Base-by-base conservation (phyloP, 2,113 vertebrate genomes). In the Odobenus rosmarus region DNA sequence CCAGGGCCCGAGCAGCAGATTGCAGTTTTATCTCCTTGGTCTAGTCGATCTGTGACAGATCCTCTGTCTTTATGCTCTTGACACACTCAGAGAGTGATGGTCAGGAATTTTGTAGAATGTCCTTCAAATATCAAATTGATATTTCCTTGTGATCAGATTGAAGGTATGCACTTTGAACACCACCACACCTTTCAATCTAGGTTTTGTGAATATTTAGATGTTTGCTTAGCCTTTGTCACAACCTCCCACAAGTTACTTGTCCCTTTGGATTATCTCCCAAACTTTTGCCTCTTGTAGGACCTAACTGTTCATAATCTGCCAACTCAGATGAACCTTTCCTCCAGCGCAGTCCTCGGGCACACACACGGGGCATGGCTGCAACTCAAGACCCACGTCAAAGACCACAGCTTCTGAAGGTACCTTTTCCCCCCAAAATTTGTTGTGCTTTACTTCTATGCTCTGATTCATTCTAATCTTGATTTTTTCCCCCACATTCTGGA, bases 331-430 rank as follows among this genome's bases (percentile, higher is more conserved):
- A 31, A 16, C 1, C 42, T 61, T 51, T 64, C 42, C 28, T 33
- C 71, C 11, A 15, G 3, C 1, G 26, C 19, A 21, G 46, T 51
- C 61, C 61, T 0, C 4, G 18, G 18, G 21, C 15, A 4, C 85
- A 5, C 4, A 1, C 36, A 21, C 53, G 19, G 0, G 57, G n/a
- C 8, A 1, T 4, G n/a, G n/a, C 57, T 3, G 5, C n/a, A 15
- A 7, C 46, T 26, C 19, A 18, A 15, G 39, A 5, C 31, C 8
- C 49, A 36, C 0, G 1, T n/a, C 23, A 36, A 5, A 23, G 33
- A 42, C 61, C 42, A 51, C 3, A 42, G 39, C 19, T 46, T 8
- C 39, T 53, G 19, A 19, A 23, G n/a, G 14, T 21, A 11, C 8
- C 39, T 49, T 87, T 82, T 13, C 74, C 42, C 28, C 33, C 2